Percentiles rank a stretch among this genome's conserved stretches.
Evolutionary conservation across 2,888 invertebrate genomes (phyloP).

Genomic region (Crossocerus cetratus): DNA sequence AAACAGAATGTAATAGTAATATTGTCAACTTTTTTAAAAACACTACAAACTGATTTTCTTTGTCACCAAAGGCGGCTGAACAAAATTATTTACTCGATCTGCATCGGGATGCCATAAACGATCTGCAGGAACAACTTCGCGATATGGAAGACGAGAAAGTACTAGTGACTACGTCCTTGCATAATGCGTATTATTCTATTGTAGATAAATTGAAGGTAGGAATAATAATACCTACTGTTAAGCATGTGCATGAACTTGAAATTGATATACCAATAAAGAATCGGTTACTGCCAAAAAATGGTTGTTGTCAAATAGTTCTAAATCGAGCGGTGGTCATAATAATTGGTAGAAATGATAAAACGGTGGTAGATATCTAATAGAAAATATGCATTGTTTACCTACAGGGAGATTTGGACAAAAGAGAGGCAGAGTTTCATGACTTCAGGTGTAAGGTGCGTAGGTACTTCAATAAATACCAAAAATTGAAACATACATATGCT

Average conservation of each 20-base stretch:
- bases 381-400: conserved; percentile 25
- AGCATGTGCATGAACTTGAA: too few species aligned
- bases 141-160: conserved; percentile 56
- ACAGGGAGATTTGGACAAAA: conserved; percentile 43
- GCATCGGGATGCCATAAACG: conserved; percentile 66
- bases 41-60: conserved; percentile 25
- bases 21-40: neutral
- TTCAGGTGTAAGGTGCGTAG: conserved; percentile 61
- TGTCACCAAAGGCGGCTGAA: conserved; percentile 64
- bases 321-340: too few species aligned
- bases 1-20: neutral
- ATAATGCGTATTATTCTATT: conserved; percentile 66
- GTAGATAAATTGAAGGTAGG: conserved; percentile 68
- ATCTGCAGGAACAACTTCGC: conserved; percentile 64
- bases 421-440: conserved; percentile 45
- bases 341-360: too few species aligned
- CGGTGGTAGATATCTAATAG: neutral
- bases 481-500: neutral
- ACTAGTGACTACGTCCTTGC: conserved; percentile 56
- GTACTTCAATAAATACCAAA: neutral
- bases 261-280: too few species aligned
- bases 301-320: too few species aligned
- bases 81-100: conserved; percentile 68
- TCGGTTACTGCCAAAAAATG: too few species aligned
- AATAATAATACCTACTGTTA: neutral